Percentiles rank a stretch among this genome's conserved stretches.
Conservation (phyloP, 2,888 invertebrate species). For the Drosophila kokeensis region DNA sequence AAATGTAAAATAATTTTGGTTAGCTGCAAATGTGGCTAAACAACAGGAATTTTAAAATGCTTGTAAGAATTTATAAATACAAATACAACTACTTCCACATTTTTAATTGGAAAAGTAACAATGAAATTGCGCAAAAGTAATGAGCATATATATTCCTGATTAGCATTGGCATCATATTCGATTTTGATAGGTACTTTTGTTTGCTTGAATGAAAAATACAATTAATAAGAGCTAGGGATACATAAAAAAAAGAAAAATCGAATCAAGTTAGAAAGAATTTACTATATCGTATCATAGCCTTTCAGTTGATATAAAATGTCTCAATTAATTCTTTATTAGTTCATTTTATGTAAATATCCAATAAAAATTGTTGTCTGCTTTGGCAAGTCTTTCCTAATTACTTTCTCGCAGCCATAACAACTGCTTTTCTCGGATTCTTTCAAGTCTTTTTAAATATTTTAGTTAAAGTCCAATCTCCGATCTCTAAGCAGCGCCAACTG, state of each 20-base stretch:
- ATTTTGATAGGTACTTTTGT: not conserved
- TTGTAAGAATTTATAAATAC: not conserved
- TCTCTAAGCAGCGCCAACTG: conserved; percentile 20
- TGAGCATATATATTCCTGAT: not conserved
- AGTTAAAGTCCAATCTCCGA: not conserved
- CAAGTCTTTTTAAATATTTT: not conserved
- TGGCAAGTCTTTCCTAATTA: not conserved
- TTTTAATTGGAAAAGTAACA: not conserved
- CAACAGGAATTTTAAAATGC: not conserved
- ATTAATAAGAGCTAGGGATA: not conserved
- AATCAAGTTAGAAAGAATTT: no score
- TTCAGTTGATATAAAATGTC: not conserved
- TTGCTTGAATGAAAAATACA: rapidly evolving
- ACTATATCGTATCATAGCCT: no score
- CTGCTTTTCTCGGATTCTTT: not conserved
- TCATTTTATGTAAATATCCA: not conserved
- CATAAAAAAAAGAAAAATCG: no score
- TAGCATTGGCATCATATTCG: not conserved
- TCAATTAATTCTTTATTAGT: not conserved
- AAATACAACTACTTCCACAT: not conserved
- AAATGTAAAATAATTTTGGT: no score
- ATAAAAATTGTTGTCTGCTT: not conserved
- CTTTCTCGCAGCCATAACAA: not conserved
- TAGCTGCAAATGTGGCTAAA: not conserved
- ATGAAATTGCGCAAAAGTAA: not conserved